phyloP scores from a whole-genome alignment of 2,113 vertebrate genomes.

The Aviceda subcristata region DNA sequence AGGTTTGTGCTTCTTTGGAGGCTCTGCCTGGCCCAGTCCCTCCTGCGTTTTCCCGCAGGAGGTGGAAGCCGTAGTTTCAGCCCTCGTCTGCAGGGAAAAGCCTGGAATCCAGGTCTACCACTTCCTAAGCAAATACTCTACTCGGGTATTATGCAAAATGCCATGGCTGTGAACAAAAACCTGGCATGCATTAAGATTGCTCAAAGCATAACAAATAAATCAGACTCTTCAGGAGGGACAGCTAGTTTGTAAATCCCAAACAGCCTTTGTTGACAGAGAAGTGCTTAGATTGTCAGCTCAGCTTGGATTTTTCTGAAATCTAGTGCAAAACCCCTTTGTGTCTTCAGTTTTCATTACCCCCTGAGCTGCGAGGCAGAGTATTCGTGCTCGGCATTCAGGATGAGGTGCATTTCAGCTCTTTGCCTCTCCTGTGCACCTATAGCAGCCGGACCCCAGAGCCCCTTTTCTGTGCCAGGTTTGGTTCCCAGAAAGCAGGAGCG shows the following conservation, averaged over 20 bases:
- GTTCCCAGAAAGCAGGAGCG: neutral
- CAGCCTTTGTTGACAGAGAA: constrained; percentile 52
- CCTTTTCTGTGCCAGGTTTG: neutral
- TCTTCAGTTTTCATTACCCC: constrained; percentile 48
- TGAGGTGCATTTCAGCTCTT: neutral
- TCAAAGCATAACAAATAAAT: constrained; percentile 35
- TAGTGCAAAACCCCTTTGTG: constrained; percentile 56
- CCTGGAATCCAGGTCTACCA: neutral
- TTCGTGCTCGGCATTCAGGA: constrained; percentile 3
- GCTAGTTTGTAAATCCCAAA: constrained; percentile 47
- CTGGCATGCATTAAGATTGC: neutral
- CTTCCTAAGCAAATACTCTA: constrained; percentile 26
- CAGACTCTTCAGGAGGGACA: constrained; percentile 28
- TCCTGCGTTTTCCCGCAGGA: neutral
- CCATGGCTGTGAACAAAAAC: constrained; percentile 18
- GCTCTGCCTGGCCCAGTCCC: neutral
- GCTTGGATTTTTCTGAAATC: constrained; percentile 55
- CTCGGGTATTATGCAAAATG: neutral
- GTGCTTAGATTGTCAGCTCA: constrained; percentile 61
- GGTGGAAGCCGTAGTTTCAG: neutral
- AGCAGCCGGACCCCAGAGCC: neutral
- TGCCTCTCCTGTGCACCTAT: neutral
- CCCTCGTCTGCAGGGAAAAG: neutral
- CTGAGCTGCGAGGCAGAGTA: neutral
- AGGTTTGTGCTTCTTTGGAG: neutral